Conservation (phyloP, 2,113 vertebrate genomes). For the Speoplatyrhinus poulsoni region DNA sequence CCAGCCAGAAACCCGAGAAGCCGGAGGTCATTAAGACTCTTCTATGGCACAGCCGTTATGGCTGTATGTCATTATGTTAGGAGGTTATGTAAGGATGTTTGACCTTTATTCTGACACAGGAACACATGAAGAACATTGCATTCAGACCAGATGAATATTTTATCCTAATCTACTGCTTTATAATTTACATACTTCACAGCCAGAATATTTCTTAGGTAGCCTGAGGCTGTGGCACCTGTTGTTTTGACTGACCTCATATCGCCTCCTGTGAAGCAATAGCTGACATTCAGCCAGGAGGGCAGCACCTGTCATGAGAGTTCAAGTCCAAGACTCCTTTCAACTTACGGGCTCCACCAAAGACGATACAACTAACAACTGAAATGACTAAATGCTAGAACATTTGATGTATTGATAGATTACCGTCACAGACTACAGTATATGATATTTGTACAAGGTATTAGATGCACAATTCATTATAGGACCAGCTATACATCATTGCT, state of each 20-base stretch:
- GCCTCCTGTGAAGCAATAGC: constrained; percentile 8
- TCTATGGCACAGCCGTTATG: constrained; percentile 24
- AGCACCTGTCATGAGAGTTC: constrained; percentile 39
- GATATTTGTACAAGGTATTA: too few species aligned
- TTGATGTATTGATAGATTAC: too few species aligned
- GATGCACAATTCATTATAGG: not conserved
- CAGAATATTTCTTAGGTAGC: constrained; percentile 27
- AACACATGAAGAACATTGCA: not conserved
- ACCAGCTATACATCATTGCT: not conserved
- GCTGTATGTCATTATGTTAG: constrained; percentile 28
- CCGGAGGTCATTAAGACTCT: constrained; percentile 50
- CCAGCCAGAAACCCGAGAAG: constrained; percentile 67
- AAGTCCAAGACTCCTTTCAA: constrained; percentile 28
- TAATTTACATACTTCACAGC: not conserved
- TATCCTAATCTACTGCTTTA: too few species aligned
- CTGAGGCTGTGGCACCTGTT: constrained; percentile 33
- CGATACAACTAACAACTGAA: too few species aligned
- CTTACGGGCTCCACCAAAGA: constrained; percentile 5
- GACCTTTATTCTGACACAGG: not conserved
- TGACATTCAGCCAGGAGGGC: constrained; percentile 31
- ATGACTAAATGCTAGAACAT: too few species aligned
- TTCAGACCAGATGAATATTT: not conserved
- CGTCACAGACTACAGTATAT: too few species aligned
- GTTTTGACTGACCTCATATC: constrained; percentile 17
- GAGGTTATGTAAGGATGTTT: too few species aligned